Evolutionary conservation across 1,140 invertebrate genomes (phyloP), one percentile per base, ranked within the genome.

Genomic region (Hermetia illucens): DNA sequence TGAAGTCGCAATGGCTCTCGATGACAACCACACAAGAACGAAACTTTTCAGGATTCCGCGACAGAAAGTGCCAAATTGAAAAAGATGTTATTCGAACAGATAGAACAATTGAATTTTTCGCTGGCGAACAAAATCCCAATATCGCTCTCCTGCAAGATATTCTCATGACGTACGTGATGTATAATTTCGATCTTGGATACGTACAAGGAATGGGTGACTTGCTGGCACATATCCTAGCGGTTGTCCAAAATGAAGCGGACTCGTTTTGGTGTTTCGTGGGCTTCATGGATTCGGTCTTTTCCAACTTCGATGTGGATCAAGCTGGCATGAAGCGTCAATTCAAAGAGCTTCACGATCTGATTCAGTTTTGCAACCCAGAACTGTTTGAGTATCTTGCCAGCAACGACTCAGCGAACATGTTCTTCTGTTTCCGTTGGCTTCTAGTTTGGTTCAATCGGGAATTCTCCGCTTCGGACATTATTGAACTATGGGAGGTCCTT

Each of bases 191-290:
- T 68, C 65, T 98, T 41, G 93, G 92, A 49, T 90, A 91, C 51
- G 86, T 92, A 1, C 85, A 89, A 62, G 88, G 95, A 13, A 99
- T 99, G 95, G 94, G 88, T 52, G 95, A 99, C 66, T 69, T 98
- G 31, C 64, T 98, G 21, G 86, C 91, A 13, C 94, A 94, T 2
- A 81, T 99, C 46, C 66, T 98, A 21, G 9, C 10, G 8, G 31
- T 33, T 16, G 47, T 56, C 16, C 47, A 52, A n/a, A 55, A 58
- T 31, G 55, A 58, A 25, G 55, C 89, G 4, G 90, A 98, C 61
- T 79, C 91, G 1, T 99, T 99, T 71, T 99, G 96, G 96, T 96
- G 91, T 62, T 99, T 99, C 66, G 91, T 90, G 36, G 91, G 90
- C n/a, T 90, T 97, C 44, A 98, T 99, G 91, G 77, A 97, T 39